Conservation (phyloP, 2,797 vertebrate species). For the Anabacerthia variegaticeps region DNA sequence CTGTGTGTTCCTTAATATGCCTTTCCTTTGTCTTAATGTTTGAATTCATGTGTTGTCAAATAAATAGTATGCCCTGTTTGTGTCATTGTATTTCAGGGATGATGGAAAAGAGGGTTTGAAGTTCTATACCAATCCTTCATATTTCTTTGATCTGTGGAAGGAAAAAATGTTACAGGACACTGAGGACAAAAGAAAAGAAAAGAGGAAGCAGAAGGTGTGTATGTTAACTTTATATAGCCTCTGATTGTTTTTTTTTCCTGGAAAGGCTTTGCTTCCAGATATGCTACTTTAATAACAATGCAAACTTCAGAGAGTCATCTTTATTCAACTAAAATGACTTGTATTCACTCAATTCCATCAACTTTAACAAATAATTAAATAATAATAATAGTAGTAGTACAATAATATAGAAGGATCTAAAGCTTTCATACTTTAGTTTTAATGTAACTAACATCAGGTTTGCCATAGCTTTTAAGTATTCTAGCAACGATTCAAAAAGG, state of each 20-base stretch:
- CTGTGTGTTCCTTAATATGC: background rate
- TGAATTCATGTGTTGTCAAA: background rate
- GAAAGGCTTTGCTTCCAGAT: background rate
- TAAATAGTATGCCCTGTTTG: background rate
- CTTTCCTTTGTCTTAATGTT: background rate
- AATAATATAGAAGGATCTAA: background rate
- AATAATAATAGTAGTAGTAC: background rate
- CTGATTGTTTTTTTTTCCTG: background rate
- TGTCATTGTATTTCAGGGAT: slow-evolving; percentile 81
- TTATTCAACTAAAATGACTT: background rate
- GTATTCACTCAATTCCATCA: background rate
- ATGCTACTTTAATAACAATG: background rate
- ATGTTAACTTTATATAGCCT: background rate
- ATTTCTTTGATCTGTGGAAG: slow-evolving; percentile 98
- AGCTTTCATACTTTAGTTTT: background rate
- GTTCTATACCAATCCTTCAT: slow-evolving; percentile 97
- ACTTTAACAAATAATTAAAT: background rate
- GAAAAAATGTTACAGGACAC: slow-evolving; percentile 99
- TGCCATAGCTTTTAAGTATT: background rate
- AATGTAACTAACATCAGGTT: background rate
- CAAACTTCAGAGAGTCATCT: background rate
- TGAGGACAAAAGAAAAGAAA: slow-evolving; percentile 96
- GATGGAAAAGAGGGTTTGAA: slow-evolving; percentile 96
- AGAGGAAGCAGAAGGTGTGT: slow-evolving; percentile 94
- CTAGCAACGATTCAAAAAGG: background rate